A percentile compares a stretch with the other conserved stretches of the same genome.
Conservation (phyloP, 2,113 vertebrate genomes). For the Myrmecobius fasciatus region DNA sequence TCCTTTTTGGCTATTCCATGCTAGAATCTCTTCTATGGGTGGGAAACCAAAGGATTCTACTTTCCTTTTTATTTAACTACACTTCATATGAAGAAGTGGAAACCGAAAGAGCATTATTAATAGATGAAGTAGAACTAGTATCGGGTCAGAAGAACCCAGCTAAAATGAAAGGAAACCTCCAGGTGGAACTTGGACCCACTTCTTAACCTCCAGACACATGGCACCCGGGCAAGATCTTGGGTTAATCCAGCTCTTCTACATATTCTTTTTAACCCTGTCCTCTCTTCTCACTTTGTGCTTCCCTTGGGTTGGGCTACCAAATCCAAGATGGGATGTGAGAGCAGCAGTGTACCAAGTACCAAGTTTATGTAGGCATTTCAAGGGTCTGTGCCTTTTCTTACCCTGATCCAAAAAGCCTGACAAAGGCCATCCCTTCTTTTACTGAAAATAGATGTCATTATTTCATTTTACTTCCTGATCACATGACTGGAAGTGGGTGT, state of each 20-base stretch:
- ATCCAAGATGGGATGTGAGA: neutral
- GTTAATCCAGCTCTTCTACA: neutral
- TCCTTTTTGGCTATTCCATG: neutral
- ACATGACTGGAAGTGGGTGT: neutral
- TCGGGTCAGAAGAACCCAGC: neutral
- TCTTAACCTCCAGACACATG: neutral
- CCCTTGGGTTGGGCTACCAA: neutral
- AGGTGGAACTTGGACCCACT: neutral
- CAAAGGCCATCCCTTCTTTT: neutral
- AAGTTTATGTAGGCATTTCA: neutral
- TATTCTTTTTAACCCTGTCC: neutral
- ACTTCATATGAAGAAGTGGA: neutral
- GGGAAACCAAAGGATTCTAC: neutral
- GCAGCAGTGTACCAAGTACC: neutral
- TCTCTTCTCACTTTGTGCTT: neutral
- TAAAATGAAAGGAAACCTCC: neutral
- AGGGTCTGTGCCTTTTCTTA: neutral
- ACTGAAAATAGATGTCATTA: neutral
- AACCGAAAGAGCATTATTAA: neutral
- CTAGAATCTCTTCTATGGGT: neutral
- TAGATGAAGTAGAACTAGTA: neutral
- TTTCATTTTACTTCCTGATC: conserved; percentile 18
- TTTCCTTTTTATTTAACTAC: neutral
- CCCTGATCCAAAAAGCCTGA: neutral
- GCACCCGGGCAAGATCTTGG: neutral